These are phyloP conservation scores for Luehdorfia chinensis DNA, from an alignment of 1,140 invertebrate species.

Conservation along the genomic window DNA sequence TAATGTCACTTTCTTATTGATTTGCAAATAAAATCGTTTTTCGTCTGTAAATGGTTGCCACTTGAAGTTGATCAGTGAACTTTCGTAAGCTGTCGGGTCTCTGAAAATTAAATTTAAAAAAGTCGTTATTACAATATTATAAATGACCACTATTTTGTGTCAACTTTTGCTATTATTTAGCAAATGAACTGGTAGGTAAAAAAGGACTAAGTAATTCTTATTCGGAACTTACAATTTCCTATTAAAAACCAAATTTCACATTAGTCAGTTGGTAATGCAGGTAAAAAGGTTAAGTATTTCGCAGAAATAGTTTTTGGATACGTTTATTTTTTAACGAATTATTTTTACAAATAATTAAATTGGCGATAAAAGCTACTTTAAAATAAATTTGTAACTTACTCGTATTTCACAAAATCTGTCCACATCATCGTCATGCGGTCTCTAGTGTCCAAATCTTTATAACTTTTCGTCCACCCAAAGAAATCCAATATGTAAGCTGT, in stretches of 20 bases:
- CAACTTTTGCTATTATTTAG: no score
- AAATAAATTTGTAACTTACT: no score
- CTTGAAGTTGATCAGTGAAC: constrained; percentile 40
- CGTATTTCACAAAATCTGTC: constrained; percentile 59
- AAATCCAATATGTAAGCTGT: constrained; percentile 62
- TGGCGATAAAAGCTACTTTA: no score
- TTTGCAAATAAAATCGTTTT: constrained; percentile 46
- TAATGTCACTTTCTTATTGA: constrained; percentile 38
- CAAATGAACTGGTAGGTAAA: no score
- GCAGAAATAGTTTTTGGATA: no score
- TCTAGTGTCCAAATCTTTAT: constrained; percentile 50
- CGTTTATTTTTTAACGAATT: no score
- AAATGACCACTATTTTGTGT: background rate
- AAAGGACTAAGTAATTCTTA: no score
- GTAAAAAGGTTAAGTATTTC: no score
- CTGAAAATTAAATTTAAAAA: constrained; percentile 37
- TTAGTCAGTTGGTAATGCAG: no score
- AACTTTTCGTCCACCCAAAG: constrained; percentile 38
- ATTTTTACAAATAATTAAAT: no score
- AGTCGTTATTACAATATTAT: constrained; percentile 8
- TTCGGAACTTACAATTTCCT: no score
- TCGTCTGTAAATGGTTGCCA: constrained; percentile 51
- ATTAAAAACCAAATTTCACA: no score
- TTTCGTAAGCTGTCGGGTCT: constrained; percentile 58
- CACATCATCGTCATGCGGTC: constrained; percentile 61